These are phyloP conservation scores for Clanis bilineata DNA, from an alignment of 2,888 invertebrate species.

Conservation along the genomic window DNA sequence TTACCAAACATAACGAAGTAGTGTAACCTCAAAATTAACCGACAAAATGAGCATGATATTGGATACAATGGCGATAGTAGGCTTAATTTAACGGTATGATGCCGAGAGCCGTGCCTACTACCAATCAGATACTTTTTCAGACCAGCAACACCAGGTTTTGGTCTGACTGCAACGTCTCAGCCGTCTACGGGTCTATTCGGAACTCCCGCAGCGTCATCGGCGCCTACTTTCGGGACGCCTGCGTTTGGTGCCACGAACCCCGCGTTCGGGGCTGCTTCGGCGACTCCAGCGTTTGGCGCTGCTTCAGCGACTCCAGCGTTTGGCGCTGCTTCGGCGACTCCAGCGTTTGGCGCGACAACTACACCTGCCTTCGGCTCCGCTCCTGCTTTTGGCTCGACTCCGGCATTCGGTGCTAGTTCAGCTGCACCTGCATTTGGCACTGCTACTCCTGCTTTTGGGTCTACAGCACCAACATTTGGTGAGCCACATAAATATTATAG, in stretches of 20 bases:
- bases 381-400: conserved; percentile 44
- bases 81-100: no score
- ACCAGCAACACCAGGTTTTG: conserved; percentile 64
- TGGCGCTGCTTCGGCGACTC: conserved; percentile 25
- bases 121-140: conserved; percentile 33
- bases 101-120: background rate
- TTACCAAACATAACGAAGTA: background rate
- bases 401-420: conserved; percentile 32
- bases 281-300: conserved; percentile 39
- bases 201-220: conserved; percentile 46
- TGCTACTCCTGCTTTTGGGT: conserved; percentile 42
- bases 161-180: conserved; percentile 54
- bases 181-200: conserved; percentile 63
- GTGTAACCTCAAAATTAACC: conserved; percentile 36
- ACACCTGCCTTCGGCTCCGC: no score
- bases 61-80: no score
- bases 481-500: conserved; percentile 26
- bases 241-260: conserved; percentile 41
- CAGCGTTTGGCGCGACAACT: conserved; percentile 46
- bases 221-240: conserved; percentile 37
- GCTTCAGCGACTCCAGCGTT: conserved; percentile 46
- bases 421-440: conserved; percentile 35
- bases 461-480: conserved; percentile 40
- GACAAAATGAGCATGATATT: no score
- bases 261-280: conserved; percentile 31